These are phyloP conservation scores for Asteroscopus sphinx DNA, from an alignment of 2,888 invertebrate genomes.

Conservation along the genomic window DNA sequence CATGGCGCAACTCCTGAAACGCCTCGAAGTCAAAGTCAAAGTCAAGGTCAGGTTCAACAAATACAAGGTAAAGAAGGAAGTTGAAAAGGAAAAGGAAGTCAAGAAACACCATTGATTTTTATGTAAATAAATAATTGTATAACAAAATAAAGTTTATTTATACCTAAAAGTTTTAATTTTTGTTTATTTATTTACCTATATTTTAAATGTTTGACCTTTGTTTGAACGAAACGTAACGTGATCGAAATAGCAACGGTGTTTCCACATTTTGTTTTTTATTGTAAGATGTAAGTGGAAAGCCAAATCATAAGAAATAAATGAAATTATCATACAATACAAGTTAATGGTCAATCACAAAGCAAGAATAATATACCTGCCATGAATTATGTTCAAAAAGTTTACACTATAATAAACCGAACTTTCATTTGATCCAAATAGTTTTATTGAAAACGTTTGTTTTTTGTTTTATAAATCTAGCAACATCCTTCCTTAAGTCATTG, in stretches of 20 bases:
- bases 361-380: too few relatives aligned
- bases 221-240: conserved; percentile 9
- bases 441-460: not conserved
- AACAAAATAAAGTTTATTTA: not conserved
- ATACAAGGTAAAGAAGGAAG: conserved; percentile 64
- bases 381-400: too few relatives aligned
- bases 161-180: not conserved
- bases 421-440: conserved; percentile 1
- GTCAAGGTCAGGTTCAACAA: conserved; percentile 80
- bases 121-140: not conserved
- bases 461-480: conserved; percentile 33
- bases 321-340: conserved; percentile 4
- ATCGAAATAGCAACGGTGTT: conserved; percentile 9
- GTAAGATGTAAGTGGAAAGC: not conserved
- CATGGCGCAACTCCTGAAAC: conserved; percentile 73
- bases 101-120: conserved; percentile 36
- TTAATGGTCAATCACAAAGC: too few relatives aligned
- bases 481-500: conserved; percentile 46
- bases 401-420: too few relatives aligned
- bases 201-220: conserved; percentile 8
- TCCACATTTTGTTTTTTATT: conserved; percentile 5
- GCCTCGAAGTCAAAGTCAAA: conserved; percentile 79
- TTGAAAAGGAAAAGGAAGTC: conserved; percentile 40
- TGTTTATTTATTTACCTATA: conserved; percentile 23
- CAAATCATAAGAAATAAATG: too few relatives aligned